Evolutionary conservation across 1,140 invertebrate genomes (phyloP).

Genomic region (Lordiphosa mommai): DNA sequence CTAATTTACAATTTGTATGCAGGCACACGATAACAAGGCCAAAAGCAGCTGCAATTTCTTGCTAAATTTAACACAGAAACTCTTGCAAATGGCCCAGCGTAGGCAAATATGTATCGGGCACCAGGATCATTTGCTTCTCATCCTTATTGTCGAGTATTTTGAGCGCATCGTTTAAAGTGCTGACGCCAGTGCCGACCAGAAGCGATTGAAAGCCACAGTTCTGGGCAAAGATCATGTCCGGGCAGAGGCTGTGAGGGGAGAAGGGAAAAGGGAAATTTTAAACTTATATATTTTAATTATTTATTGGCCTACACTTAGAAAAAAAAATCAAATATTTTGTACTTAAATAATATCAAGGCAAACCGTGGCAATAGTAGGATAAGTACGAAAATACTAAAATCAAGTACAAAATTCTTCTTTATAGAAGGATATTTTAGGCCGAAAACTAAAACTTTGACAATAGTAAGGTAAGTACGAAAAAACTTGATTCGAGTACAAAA

Average conservation of each 20-base stretch:
- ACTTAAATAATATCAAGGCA: too few species aligned
- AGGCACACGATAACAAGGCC: not conserved
- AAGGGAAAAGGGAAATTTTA: not conserved
- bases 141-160: constrained; percentile 15
- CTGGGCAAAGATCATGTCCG: constrained; percentile 44
- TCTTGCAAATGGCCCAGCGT: constrained; percentile 23
- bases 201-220: constrained; percentile 55
- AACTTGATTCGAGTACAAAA: too few species aligned
- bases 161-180: constrained; percentile 24
- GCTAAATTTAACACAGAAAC: constrained; percentile 29
- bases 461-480: too few species aligned
- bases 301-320: too few species aligned
- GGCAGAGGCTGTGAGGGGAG: constrained; percentile 17
- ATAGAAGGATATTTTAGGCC: too few species aligned
- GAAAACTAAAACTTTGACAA: too few species aligned
- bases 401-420: too few species aligned
- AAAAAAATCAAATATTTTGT: too few species aligned
- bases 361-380: too few species aligned
- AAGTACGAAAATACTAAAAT: too few species aligned
- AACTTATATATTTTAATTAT: too few species aligned
- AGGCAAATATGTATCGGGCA: constrained; percentile 55
- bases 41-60: not conserved
- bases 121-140: constrained; percentile 7
- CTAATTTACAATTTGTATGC: constrained; percentile 59
- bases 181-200: constrained; percentile 47